These are phyloP conservation scores for Babylonia areolata DNA, from an alignment of 1,140 invertebrate genomes.

Conservation along the genomic window DNA sequence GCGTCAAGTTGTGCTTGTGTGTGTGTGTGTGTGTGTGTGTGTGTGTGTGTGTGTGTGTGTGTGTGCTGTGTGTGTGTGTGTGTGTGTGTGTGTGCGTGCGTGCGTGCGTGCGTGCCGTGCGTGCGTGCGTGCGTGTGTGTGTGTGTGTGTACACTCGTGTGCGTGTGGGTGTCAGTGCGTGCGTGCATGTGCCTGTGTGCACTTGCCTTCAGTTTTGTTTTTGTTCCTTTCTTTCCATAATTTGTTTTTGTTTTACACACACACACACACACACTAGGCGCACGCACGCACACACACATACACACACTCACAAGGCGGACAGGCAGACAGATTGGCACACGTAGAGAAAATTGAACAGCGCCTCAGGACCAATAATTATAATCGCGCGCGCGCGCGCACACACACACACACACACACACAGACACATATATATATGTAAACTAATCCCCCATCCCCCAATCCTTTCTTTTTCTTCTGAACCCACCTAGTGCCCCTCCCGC, in stretches of 20 bases:
- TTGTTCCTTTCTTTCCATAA: too few relatives aligned
- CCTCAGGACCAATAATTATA: too few relatives aligned
- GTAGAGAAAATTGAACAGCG: too few relatives aligned
- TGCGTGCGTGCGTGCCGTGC: too few relatives aligned
- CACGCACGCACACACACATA: background rate
- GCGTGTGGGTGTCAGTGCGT: background rate
- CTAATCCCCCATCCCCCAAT: too few relatives aligned
- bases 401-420: background rate
- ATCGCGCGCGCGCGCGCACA: too few relatives aligned
- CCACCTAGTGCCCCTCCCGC: too few relatives aligned
- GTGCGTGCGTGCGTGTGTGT: background rate
- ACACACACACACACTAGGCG: background rate
- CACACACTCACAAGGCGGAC: background rate
- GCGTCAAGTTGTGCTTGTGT: background rate
- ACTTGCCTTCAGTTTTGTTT: too few relatives aligned
- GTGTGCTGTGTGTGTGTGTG: background rate
- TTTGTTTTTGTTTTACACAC: background rate
- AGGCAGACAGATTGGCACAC: too few relatives aligned
- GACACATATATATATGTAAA: too few relatives aligned
- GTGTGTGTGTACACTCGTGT: background rate
- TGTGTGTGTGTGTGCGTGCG: constrained; percentile 4
- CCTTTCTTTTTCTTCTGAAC: too few relatives aligned
- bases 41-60: constrained; percentile 14
- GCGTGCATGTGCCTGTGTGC: too few relatives aligned
- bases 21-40: background rate